These are phyloP conservation scores for Ectropis crepuscularia DNA, from an alignment of 2,888 invertebrate genomes.

Conservation along the genomic window DNA sequence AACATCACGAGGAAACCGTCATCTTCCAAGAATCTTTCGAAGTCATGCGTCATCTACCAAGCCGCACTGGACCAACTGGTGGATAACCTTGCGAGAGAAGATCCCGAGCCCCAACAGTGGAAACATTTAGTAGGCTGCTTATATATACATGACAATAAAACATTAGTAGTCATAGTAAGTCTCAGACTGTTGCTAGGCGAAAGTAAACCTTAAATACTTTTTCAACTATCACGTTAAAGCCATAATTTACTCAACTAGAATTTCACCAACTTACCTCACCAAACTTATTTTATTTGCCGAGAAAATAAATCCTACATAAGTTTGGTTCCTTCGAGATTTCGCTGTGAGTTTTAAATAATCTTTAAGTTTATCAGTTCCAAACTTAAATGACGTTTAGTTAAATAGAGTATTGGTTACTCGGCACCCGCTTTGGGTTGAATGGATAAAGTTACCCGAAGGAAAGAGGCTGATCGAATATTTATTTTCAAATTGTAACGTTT, in stretches of 20 bases:
- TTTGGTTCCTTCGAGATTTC: constrained; percentile 12
- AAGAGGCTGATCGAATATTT: constrained; percentile 16
- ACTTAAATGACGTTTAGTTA: constrained; percentile 33
- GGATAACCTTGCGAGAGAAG: too few species aligned
- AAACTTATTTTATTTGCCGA: background rate
- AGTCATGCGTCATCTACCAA: too few species aligned
- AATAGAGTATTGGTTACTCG: constrained; percentile 29
- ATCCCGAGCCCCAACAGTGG: too few species aligned
- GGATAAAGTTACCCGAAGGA: constrained; percentile 14
- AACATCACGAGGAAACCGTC: too few species aligned
- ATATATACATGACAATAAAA: too few species aligned
- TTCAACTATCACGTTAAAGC: background rate
- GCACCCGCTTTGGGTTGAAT: constrained; percentile 9
- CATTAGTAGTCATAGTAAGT: too few species aligned
- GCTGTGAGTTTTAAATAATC: constrained; percentile 22
- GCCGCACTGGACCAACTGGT: too few species aligned
- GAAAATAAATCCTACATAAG: constrained; percentile 10
- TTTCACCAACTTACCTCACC: constrained; percentile 1
- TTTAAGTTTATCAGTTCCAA: constrained; percentile 22
- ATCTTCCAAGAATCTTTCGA: too few species aligned
- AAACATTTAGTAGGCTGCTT: too few species aligned
- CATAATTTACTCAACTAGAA: background rate
- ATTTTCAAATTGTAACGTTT: constrained; percentile 1
- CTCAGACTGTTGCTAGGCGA: too few species aligned
- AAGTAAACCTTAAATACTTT: too few species aligned